Evolutionary conservation across 2,113 vertebrate species (phyloP).

Genomic region (Oryzias woworae): DNA sequence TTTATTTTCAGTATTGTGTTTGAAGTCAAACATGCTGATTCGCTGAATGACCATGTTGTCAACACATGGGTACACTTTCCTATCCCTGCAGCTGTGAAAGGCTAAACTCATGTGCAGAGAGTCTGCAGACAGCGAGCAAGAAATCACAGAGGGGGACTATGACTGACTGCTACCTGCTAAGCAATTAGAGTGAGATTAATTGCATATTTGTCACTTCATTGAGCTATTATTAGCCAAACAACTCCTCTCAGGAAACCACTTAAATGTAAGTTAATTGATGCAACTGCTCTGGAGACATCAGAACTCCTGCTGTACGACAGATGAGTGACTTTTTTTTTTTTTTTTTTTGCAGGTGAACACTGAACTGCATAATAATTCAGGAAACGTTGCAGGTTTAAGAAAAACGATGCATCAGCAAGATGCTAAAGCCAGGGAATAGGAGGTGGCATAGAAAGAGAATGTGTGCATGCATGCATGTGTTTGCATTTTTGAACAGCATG

Average conservation of each 20-base stretch:
- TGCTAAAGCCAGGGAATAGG: constrained; percentile 17
- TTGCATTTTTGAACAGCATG: constrained; percentile 46
- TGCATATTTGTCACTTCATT: constrained; percentile 62
- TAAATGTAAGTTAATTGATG: constrained; percentile 63
- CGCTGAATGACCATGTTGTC: constrained; percentile 39
- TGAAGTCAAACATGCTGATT: constrained; percentile 52
- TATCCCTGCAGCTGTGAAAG: constrained; percentile 20
- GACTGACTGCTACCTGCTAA: constrained; percentile 57
- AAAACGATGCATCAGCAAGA: constrained; percentile 14
- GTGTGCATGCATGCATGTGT: constrained; percentile 4
- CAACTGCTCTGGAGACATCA: constrained; percentile 62
- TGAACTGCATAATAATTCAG: constrained; percentile 45
- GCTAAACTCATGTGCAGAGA: constrained; percentile 28
- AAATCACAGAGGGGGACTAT: constrained; percentile 20
- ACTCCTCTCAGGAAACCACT: constrained; percentile 56
- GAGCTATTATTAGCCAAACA: constrained; percentile 60
- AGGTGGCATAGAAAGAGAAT: constrained; percentile 1
- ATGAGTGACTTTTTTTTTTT: constrained; percentile 17
- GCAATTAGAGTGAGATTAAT: constrained; percentile 68
- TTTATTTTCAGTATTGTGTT: constrained; percentile 6
- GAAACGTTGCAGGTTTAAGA: constrained; percentile 43
- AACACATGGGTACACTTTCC: constrained; percentile 46
- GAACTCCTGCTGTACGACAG: constrained; percentile 53
- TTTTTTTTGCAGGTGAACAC: constrained; percentile 45
- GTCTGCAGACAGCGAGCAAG: constrained; percentile 14